Evolutionary conservation across 2,888 invertebrate species (phyloP).

Genomic region (Pristionchus exspectatus): DNA sequence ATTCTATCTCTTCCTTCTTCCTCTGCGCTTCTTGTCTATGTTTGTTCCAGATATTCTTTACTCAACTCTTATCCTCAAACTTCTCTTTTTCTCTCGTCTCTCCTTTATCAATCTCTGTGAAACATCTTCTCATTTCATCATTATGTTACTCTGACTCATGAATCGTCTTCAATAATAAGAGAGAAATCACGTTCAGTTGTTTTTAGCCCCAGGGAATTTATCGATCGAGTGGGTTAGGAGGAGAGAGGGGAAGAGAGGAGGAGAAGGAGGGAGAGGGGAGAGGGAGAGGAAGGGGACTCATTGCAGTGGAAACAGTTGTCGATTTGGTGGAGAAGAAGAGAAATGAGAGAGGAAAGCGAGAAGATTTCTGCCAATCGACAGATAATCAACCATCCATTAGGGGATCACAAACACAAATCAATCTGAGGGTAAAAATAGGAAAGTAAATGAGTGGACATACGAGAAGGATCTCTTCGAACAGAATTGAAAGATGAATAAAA

Average conservation of each 20-base stretch:
- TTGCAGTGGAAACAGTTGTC: slow-evolving; percentile 53
- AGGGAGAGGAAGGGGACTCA: background rate
- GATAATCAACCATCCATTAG: slow-evolving; percentile 24
- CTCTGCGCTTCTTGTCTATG: background rate
- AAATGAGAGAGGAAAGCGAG: slow-evolving; percentile 33
- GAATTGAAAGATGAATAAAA: background rate
- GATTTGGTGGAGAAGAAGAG: slow-evolving; percentile 32
- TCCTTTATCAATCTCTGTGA: background rate
- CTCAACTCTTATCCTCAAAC: slow-evolving; percentile 28
- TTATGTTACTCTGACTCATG: slow-evolving; percentile 25
- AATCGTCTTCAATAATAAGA: background rate
- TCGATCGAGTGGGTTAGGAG: slow-evolving; percentile 28
- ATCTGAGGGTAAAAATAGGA: background rate
- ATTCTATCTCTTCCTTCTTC: background rate
- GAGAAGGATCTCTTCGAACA: background rate
- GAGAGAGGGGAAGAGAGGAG: background rate
- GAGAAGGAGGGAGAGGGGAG: background rate
- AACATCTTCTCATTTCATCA: slow-evolving; percentile 35
- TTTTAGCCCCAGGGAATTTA: slow-evolving; percentile 8
- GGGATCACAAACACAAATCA: background rate
- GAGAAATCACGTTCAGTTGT: background rate
- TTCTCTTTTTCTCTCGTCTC: slow-evolving; percentile 47
- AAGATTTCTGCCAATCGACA: slow-evolving; percentile 6
- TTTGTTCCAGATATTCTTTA: slow-evolving; percentile 37
- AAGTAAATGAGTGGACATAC: background rate